Evolutionary conservation across 2,888 invertebrate species (phyloP), one percentile per base, ranked within the genome.

Genomic region (Apomyelois bistriatella): DNA sequence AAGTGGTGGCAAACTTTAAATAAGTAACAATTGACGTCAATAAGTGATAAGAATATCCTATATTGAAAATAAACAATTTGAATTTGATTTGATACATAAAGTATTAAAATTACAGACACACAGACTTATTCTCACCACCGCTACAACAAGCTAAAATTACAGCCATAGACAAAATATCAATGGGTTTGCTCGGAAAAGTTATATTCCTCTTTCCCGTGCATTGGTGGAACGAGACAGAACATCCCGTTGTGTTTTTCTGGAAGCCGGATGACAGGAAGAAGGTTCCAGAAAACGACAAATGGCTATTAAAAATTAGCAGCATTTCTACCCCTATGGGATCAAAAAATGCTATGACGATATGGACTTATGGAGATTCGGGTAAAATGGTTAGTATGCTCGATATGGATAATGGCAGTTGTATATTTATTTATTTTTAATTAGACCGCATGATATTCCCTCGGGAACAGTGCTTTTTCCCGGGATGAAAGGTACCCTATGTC

Each of bases 181-280:
- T 94, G 60, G 95, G 95, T 0, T 91, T 91, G 0, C 93, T 94
- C 0, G 91, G 93, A 56, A 96, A 96, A 81, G 91, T 95, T 17
- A 91, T 92, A 48, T 63, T 96, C 0, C 84, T 90, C 35, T 96
- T 94, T 72, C 82, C 92, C 0, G 69, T 85, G 6, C 80, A 85
- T 1, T 95, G 95, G 93, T 95, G 95, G 94, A 79, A 86, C 0
- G 70, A 76, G 5, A 64, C 54, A 0, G 55, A 53, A 0, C 65
- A 54, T 0, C 66, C 70, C 30, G 61, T 63, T 42, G 64, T 61
- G 0, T 84, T 92, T 12, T 41, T 92, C 0, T 92, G 92, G 92
- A 79, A 64, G 5, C 67, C 43, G 0, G 52, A 50, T 0, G 74
- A 74, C 1, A 70, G 56, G 13, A 16, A 17, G 3, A 53, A 13